Evolutionary conservation across 2,888 invertebrate species (phyloP).

Genomic region (Mesorhabditis belari): DNA sequence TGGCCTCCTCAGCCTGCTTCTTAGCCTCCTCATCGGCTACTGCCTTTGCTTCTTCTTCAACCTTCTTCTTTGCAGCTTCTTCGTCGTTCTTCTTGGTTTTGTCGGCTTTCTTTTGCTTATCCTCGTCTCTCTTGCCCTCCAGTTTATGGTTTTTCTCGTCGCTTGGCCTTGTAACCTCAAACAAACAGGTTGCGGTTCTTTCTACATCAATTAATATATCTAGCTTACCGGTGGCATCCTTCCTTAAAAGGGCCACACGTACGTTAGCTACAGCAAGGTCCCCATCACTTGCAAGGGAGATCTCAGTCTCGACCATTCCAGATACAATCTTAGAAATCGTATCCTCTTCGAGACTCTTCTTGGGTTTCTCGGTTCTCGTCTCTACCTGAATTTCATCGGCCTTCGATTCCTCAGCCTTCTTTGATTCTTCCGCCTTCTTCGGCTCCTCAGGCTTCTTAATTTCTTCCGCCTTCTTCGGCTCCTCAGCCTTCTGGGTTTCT

Average conservation of each 20-base stretch:
- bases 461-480: background rate
- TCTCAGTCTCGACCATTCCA: background rate
- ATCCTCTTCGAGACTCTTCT: background rate
- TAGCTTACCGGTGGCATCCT: no score
- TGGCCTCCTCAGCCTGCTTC: slow-evolving; percentile 2
- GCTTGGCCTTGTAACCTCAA: background rate
- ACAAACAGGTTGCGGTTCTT: slow-evolving; percentile 2
- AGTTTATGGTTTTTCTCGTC: background rate
- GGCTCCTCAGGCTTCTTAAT: slow-evolving; percentile 2
- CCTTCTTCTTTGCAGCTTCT: slow-evolving; percentile 3
- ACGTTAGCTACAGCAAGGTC: no score
- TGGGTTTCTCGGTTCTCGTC: background rate
- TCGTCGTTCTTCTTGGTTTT: background rate
- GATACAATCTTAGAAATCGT: background rate
- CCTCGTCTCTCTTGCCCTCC: slow-evolving; percentile 1
- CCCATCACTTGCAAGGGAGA: no score
- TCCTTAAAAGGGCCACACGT: no score
- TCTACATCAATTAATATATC: no score
- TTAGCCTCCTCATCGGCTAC: slow-evolving; percentile 8
- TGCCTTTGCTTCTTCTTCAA: background rate
- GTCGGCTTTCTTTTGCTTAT: background rate
- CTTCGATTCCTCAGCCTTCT: background rate
- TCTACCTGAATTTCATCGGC: background rate
- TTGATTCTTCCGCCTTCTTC: background rate
- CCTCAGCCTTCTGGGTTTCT: background rate